A percentile compares a stretch with the other conserved stretches of the same genome.
Evolutionary conservation across 1,140 invertebrate genomes (phyloP).

Genomic region (Drosophila saltans): DNA sequence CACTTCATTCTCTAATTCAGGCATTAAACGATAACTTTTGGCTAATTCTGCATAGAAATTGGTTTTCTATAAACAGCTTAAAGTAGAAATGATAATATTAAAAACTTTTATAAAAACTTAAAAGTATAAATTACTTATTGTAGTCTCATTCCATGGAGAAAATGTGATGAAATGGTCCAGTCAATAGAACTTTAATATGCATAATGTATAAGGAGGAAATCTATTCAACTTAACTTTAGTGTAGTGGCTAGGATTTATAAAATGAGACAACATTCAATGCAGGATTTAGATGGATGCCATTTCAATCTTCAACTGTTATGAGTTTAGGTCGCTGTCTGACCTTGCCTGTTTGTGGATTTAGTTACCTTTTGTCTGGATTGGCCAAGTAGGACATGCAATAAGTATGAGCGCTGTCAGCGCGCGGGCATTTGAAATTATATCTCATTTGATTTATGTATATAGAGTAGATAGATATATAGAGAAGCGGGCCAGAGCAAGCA

Average conservation of each 20-base stretch:
- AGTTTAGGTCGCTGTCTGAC: background rate
- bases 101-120: too few relatives aligned
- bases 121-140: too few relatives aligned
- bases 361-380: conserved; percentile 8
- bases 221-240: background rate
- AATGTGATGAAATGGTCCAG: too few relatives aligned
- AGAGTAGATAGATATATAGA: conserved; percentile 42
- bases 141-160: too few relatives aligned
- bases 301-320: background rate
- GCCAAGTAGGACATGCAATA: conserved; percentile 2
- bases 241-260: background rate
- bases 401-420: conserved; percentile 53
- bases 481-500: conserved; percentile 33
- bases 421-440: conserved; percentile 31
- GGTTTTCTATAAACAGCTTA: too few relatives aligned
- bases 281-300: background rate
- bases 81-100: too few relatives aligned
- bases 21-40: background rate
- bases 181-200: too few relatives aligned
- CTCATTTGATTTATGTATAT: conserved; percentile 64
- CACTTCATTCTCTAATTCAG: conserved; percentile 12
- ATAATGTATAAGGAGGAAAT: too few relatives aligned
- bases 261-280: conserved; percentile 14
- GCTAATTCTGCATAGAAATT: too few relatives aligned
- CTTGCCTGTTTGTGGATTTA: conserved; percentile 15